Evolutionary conservation across 2,888 invertebrate genomes (phyloP).

Genomic region (Alloplasta piceator): DNA sequence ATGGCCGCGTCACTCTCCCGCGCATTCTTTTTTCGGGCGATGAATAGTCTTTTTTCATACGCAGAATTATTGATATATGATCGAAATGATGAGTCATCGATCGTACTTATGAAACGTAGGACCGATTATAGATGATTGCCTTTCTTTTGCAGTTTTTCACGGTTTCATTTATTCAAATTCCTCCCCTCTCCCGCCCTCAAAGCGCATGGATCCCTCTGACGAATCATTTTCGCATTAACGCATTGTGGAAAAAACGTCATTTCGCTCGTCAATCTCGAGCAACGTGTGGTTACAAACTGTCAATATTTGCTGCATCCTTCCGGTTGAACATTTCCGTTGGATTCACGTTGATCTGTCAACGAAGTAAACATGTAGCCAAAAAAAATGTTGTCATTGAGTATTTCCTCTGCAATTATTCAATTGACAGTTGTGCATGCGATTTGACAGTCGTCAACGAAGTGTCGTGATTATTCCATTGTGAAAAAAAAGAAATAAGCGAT

Average conservation of each 20-base stretch:
- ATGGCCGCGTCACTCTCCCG: no score
- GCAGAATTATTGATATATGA: background rate
- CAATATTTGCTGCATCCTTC: background rate
- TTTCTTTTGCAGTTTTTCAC: background rate
- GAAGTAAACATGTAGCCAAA: background rate
- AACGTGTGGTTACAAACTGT: no score
- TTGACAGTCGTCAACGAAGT: constrained; percentile 7
- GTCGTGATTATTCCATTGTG: constrained; percentile 1
- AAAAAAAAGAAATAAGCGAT: constrained; percentile 20
- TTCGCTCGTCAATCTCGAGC: background rate
- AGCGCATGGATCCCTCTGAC: background rate
- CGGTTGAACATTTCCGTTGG: constrained; percentile 34
- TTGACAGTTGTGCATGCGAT: constrained; percentile 30
- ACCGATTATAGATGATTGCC: background rate
- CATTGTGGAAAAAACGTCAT: background rate
- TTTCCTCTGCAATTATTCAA: no score
- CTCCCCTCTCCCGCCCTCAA: background rate
- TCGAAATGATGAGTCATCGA: constrained; percentile 2
- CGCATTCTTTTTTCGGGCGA: no score
- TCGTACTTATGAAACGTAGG: background rate
- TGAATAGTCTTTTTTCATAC: background rate
- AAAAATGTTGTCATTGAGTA: background rate
- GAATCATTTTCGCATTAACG: background rate
- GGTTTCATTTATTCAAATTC: background rate
- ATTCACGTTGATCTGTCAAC: background rate